Conservation (phyloP, 2,113 vertebrate genomes). For the Drymodes brunneopygia region DNA sequence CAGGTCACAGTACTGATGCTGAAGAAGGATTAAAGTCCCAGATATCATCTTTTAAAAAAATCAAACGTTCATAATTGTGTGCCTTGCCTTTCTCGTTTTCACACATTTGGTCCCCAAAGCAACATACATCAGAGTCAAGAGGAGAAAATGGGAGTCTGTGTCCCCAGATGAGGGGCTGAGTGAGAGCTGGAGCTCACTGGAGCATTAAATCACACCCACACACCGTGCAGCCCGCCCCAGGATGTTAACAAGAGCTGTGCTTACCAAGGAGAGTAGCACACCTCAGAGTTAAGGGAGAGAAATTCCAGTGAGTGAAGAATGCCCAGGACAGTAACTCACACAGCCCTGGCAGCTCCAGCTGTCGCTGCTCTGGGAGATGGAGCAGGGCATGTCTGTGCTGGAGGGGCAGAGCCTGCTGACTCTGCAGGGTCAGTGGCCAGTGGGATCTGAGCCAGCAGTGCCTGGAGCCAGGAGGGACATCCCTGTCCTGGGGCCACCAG, state of each 20-base stretch:
- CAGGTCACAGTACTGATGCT: neutral
- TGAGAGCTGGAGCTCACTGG: neutral
- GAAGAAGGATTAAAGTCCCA: neutral
- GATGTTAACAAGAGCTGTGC: neutral
- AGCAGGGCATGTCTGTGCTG: neutral
- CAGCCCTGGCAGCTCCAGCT: neutral
- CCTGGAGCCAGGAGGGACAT: neutral
- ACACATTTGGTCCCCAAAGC: neutral
- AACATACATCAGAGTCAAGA: neutral
- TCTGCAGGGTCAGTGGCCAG: neutral
- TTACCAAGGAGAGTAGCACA: neutral
- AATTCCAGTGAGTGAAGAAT: neutral
- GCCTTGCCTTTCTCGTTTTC: neutral
- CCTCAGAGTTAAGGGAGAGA: neutral
- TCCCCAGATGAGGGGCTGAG: neutral
- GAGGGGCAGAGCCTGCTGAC: neutral
- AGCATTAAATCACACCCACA: slow-evolving; percentile 24
- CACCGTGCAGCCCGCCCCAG: neutral
- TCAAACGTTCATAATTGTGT: neutral
- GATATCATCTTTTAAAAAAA: neutral
- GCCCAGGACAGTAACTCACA: neutral
- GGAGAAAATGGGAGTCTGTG: neutral
- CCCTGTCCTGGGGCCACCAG: neutral
- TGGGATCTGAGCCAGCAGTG: neutral
- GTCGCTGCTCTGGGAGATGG: neutral